Evolutionary conservation across 37 sponge, comb jelly and placozoan genomes (phyloP), one percentile per base, ranked within the genome.

Genomic region (Bolinopsis microptera): DNA sequence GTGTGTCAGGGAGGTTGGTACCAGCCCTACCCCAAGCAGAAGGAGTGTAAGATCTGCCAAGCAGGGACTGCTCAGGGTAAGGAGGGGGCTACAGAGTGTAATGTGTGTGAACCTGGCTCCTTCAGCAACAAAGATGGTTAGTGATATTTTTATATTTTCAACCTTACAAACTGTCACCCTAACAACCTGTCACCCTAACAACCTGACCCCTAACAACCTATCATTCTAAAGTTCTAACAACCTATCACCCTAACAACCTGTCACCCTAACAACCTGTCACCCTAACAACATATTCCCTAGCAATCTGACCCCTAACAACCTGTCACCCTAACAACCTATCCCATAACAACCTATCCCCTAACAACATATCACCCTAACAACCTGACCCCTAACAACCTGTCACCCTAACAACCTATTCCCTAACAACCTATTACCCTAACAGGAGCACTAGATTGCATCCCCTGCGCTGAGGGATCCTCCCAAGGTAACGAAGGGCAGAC

Each of bases 11-110:
- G 31, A 8, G 75, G 75, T 23, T 72, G 75, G 75, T 72, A 72
- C 18, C 75, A 72, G 75, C 75, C 75, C 75, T 72, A 72, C 75
- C 5, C 75, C 75, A 72, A 72, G 26, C 75, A 72, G 26, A 72
- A 72, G 75, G 13, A 5, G 3, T 72, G 75, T 72, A n/a, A 5
- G 5, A n/a, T 72, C 26, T 72, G 75, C 18, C 75, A 2, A 24
- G 75, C 75, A 5, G 75, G 75, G 3, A 30, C 75, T 23, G 26
- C 75, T 72, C 75, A 72, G 18, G 31, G 75, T 2, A 5, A 72
- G 18, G 31, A 72, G 75, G 75, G 75, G 5, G 5, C 75, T 8
- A 72, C 75, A 5, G 3, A 72, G 31, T 72, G 75, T 21, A 28
- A 72, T 5, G 18, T 28, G 5, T 72, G 75, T 21, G 31, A n/a